Evolutionary conservation across 2,797 vertebrate species (phyloP).

Genomic region (Adelosebastes latens): DNA sequence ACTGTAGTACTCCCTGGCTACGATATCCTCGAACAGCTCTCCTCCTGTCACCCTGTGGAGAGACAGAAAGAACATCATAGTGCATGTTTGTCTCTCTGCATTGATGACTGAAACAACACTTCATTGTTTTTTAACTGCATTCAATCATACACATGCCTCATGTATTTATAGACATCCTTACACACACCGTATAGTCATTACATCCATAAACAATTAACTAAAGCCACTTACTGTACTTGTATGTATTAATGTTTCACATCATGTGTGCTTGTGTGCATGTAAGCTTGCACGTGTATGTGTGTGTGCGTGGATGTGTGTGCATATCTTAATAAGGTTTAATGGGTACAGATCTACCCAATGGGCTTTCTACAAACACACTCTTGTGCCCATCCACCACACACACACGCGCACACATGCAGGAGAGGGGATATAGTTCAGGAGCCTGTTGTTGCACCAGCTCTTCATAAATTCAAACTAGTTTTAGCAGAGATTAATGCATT

Average conservation of each 20-base stretch:
- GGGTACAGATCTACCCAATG: not conserved
- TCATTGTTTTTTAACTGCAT: not conserved
- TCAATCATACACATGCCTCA: not conserved
- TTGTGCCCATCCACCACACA: not conserved
- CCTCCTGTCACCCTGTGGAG: constrained; percentile 87
- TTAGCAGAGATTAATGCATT: not conserved
- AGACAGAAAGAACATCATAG: constrained; percentile 26
- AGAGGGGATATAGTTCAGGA: not conserved
- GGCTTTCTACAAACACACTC: not conserved
- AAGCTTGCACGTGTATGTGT: not conserved
- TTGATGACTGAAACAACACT: not conserved
- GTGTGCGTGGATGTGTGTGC: not conserved
- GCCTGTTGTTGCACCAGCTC: not conserved
- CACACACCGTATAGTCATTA: not conserved
- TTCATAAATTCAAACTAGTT: not conserved
- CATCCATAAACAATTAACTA: not conserved
- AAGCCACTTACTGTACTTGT: not conserved
- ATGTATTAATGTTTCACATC: not conserved
- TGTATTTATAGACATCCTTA: not conserved
- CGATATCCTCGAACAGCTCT: constrained; percentile 98
- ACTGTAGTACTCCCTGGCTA: constrained; percentile 98
- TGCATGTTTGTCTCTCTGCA: not conserved
- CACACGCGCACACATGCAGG: not conserved
- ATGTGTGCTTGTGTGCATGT: not conserved
- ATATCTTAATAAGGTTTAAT: not conserved